A percentile compares a stretch with the other conserved stretches of the same genome.
These are phyloP conservation scores for Phengaris arion DNA, from an alignment of 2,888 invertebrate genomes.

Conservation along the genomic window DNA sequence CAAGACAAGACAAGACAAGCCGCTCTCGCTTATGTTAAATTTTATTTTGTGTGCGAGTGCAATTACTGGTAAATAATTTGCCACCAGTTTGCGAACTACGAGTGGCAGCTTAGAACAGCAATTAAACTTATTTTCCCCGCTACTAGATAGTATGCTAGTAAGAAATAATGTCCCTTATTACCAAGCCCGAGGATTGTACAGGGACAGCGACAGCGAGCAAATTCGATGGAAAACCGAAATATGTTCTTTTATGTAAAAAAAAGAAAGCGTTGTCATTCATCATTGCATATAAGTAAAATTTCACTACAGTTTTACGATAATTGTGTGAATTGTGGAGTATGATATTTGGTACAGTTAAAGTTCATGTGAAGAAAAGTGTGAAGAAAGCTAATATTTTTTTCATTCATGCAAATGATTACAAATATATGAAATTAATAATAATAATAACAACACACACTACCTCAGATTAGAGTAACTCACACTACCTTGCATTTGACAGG, in stretches of 20 bases:
- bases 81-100: slow-evolving; percentile 22
- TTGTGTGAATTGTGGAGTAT: no score
- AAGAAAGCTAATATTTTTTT: no score
- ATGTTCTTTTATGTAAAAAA: not conserved
- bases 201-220: no score
- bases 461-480: no score
- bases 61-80: slow-evolving; percentile 29
- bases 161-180: slow-evolving; percentile 39
- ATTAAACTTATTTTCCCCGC: slow-evolving; percentile 59
- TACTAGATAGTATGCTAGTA: slow-evolving; percentile 53
- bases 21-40: not conserved
- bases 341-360: no score
- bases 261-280: no score
- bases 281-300: not conserved
- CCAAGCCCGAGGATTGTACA: not conserved
- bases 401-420: no score
- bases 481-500: no score
- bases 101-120: slow-evolving; percentile 47
- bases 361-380: no score
- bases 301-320: no score
- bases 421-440: no score
- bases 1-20: not conserved
- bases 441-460: no score
- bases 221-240: not conserved
- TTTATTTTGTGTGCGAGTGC: slow-evolving; percentile 11